Conservation (phyloP, 2,888 invertebrate genomes). For the Rhagium mordax region DNA sequence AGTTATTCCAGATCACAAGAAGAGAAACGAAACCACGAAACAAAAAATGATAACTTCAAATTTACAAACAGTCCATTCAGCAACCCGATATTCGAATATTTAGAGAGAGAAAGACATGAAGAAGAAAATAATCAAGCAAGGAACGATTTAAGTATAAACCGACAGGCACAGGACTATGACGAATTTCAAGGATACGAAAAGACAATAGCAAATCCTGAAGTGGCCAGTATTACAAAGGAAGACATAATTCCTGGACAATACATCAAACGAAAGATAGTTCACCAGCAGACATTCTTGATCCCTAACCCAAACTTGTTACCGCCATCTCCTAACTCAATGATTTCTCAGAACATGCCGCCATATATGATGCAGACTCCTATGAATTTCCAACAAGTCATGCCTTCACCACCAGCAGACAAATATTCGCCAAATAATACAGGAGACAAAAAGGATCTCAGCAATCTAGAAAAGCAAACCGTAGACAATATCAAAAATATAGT, state of each 20-base stretch:
- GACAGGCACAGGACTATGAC: slow-evolving; percentile 38
- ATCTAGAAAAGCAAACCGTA: slow-evolving; percentile 60
- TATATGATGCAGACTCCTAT: slow-evolving; percentile 5
- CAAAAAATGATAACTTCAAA: slow-evolving; percentile 52
- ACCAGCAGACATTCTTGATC: slow-evolving; percentile 64
- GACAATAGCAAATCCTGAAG: slow-evolving; percentile 46
- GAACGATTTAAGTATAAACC: slow-evolving; percentile 18
- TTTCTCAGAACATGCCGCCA: slow-evolving; percentile 5
- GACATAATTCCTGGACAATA: slow-evolving; percentile 63
- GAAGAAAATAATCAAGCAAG: slow-evolving; percentile 30
- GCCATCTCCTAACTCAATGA: slow-evolving; percentile 3
- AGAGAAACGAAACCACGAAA: slow-evolving; percentile 28
- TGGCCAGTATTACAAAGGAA: slow-evolving; percentile 51
- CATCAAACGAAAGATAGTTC: slow-evolving; percentile 65
- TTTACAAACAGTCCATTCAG: slow-evolving; percentile 59
- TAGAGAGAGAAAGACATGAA: slow-evolving; percentile 51
- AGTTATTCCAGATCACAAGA: slow-evolving; percentile 56
- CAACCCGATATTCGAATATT: slow-evolving; percentile 64
- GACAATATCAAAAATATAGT: slow-evolving; percentile 64
- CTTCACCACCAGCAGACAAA: neutral
- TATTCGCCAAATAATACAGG: neutral
- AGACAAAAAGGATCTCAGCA: slow-evolving; percentile 32
- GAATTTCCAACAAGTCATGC: neutral
- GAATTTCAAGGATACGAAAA: slow-evolving; percentile 41
- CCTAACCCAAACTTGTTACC: slow-evolving; percentile 47